A percentile compares a stretch with the other conserved stretches of the same genome.
Evolutionary conservation across 2,888 invertebrate genomes (phyloP).

Genomic region (Chloroclystis v-ata): DNA sequence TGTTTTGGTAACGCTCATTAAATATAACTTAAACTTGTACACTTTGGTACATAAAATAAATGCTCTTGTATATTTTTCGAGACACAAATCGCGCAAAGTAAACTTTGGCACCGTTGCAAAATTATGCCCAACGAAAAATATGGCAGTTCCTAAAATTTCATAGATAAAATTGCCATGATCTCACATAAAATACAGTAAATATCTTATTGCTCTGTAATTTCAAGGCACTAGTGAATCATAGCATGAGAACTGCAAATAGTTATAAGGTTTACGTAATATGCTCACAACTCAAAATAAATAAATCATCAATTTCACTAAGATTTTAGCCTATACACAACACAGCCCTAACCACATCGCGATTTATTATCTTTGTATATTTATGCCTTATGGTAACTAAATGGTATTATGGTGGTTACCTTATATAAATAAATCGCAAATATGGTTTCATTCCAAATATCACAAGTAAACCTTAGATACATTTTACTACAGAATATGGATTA

Average conservation of each 20-base stretch:
- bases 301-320: constrained; percentile 43
- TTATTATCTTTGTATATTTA: too few relatives aligned
- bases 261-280: constrained; percentile 43
- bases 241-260: constrained; percentile 34
- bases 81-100: constrained; percentile 27
- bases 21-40: constrained; percentile 40
- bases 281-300: constrained; percentile 32
- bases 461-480: constrained; percentile 57
- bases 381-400: too few relatives aligned
- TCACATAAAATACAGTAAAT: neutral
- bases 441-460: constrained; percentile 61
- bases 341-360: constrained; percentile 36
- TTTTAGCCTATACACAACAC: constrained; percentile 40
- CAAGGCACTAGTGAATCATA: constrained; percentile 42
- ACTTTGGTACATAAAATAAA: constrained; percentile 43
- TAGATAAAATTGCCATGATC: constrained; percentile 36
- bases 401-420: too few relatives aligned
- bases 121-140: constrained; percentile 29
- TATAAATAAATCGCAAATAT: constrained; percentile 15
- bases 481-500: constrained; percentile 21
- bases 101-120: constrained; percentile 33
- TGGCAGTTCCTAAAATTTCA: constrained; percentile 28
- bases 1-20: constrained; percentile 40
- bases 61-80: constrained; percentile 43
- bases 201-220: constrained; percentile 3